A percentile compares a stretch with the other conserved stretches of the same genome.
These are phyloP conservation scores for Solea senegalensis DNA, from an alignment of 2,113 vertebrate genomes.

Conservation along the genomic window DNA sequence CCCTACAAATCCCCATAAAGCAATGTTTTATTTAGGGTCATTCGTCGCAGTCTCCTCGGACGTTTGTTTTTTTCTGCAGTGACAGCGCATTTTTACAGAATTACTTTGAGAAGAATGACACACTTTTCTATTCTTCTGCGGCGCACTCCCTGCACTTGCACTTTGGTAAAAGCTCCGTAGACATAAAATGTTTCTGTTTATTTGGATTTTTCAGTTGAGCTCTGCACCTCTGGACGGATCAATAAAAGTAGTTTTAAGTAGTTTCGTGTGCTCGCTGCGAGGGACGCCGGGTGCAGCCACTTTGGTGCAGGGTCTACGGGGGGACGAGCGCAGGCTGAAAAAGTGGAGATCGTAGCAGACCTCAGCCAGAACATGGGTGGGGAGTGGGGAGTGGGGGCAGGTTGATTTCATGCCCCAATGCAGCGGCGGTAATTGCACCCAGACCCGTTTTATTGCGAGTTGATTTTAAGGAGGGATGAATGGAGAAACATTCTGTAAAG, in stretches of 20 bases:
- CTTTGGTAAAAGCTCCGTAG: constrained; percentile 73
- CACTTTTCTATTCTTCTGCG: constrained; percentile 65
- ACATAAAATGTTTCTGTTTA: constrained; percentile 70
- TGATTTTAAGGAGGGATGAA: constrained; percentile 97
- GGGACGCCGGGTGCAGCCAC: constrained; percentile 79
- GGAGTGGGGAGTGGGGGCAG: constrained; percentile 77
- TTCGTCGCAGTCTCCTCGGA: constrained; percentile 64
- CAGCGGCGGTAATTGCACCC: constrained; percentile 95
- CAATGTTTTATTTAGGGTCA: constrained; percentile 72
- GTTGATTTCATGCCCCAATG: constrained; percentile 96
- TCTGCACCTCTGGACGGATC: constrained; percentile 77
- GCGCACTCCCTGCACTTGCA: constrained; percentile 70
- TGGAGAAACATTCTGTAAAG: constrained; percentile 95
- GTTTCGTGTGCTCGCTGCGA: constrained; percentile 59
- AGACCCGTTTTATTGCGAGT: constrained; percentile 94
- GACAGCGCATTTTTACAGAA: constrained; percentile 67
- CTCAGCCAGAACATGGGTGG: constrained; percentile 88
- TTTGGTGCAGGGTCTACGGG: constrained; percentile 75
- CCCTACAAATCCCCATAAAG: constrained; percentile 56
- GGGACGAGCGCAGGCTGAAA: constrained; percentile 49
- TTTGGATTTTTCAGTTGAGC: constrained; percentile 75
- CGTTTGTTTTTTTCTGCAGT: constrained; percentile 66
- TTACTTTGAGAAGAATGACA: constrained; percentile 58
- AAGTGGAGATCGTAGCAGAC: constrained; percentile 78
- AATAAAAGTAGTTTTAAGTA: constrained; percentile 77